These are phyloP conservation scores for Proterorhinus semilunaris DNA, from an alignment of 2,113 vertebrate species.

Conservation along the genomic window DNA sequence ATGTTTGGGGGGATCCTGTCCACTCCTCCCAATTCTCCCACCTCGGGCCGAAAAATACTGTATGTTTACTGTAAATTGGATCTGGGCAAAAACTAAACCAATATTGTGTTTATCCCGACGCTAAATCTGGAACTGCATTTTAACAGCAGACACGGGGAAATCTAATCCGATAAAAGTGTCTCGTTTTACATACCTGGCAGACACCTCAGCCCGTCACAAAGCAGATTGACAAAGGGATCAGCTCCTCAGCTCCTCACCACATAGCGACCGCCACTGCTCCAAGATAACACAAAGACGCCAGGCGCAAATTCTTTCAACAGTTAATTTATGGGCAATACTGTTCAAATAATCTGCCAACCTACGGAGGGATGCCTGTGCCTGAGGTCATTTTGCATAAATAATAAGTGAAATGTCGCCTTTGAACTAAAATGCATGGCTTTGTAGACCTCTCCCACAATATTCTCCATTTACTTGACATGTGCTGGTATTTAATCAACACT, in stretches of 20 bases:
- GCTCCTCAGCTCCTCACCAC: slow-evolving; percentile 52
- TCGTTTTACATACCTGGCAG: slow-evolving; percentile 63
- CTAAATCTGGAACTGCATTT: slow-evolving; percentile 14
- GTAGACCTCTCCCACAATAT: no score
- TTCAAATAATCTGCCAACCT: no score
- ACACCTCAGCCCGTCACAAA: slow-evolving; percentile 68
- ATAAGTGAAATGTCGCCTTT: no score
- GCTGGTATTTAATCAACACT: no score
- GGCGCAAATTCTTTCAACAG: not conserved
- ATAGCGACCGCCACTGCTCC: slow-evolving; percentile 36
- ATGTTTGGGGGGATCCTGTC: slow-evolving; percentile 28
- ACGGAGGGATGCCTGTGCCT: no score
- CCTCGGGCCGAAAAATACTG: slow-evolving; percentile 7
- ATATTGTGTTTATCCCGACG: slow-evolving; percentile 17
- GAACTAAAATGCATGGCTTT: no score
- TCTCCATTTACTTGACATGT: no score
- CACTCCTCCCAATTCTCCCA: slow-evolving; percentile 12
- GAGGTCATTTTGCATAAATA: no score
- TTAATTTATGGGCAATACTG: not conserved
- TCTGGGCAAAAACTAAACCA: not conserved
- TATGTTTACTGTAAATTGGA: not conserved
- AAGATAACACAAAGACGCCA: slow-evolving; percentile 51
- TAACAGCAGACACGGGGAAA: slow-evolving; percentile 53
- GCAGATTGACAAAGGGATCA: slow-evolving; percentile 44
- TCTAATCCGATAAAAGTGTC: slow-evolving; percentile 79